Conservation (phyloP, 1,140 invertebrate genomes). For the Chelonus insularis region DNA sequence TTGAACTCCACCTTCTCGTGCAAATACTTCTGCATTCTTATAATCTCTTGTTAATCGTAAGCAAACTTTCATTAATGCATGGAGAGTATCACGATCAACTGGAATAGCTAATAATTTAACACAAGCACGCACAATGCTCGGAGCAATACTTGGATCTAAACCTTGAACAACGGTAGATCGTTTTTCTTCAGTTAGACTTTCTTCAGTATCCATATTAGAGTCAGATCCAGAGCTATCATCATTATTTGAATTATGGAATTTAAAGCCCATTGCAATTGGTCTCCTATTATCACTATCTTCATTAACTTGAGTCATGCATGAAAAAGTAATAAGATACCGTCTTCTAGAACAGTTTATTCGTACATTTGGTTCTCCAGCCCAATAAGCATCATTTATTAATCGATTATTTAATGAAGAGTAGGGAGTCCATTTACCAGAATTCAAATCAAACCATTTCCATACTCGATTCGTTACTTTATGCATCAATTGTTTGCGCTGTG, state of each 20-base stretch:
- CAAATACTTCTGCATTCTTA: conserved; percentile 75
- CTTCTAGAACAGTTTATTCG: conserved; percentile 75
- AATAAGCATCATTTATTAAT: conserved; percentile 83
- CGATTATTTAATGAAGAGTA: conserved; percentile 78
- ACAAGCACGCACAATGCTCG: conserved; percentile 63
- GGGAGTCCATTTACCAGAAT: conserved; percentile 78
- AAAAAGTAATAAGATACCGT: conserved; percentile 80
- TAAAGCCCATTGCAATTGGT: conserved; percentile 77
- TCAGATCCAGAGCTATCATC: conserved; percentile 49
- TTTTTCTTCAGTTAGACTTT: conserved; percentile 43
- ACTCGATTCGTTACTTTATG: conserved; percentile 67
- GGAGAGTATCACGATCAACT: conserved; percentile 76
- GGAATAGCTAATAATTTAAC: conserved; percentile 72
- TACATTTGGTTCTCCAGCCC: conserved; percentile 73
- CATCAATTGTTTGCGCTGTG: conserved; percentile 72
- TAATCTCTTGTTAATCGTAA: conserved; percentile 78
- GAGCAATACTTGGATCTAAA: conserved; percentile 49
- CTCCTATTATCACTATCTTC: conserved; percentile 82
- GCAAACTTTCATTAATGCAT: conserved; percentile 78
- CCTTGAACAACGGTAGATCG: conserved; percentile 51
- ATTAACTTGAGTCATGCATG: conserved; percentile 81
- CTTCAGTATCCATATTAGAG: conserved; percentile 56
- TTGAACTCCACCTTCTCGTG: conserved; percentile 73
- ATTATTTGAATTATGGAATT: conserved; percentile 41
- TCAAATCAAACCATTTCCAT: conserved; percentile 89